These are phyloP conservation scores for Seriola rivoliana DNA, from an alignment of 2,113 vertebrate species.

Conservation along the genomic window DNA sequence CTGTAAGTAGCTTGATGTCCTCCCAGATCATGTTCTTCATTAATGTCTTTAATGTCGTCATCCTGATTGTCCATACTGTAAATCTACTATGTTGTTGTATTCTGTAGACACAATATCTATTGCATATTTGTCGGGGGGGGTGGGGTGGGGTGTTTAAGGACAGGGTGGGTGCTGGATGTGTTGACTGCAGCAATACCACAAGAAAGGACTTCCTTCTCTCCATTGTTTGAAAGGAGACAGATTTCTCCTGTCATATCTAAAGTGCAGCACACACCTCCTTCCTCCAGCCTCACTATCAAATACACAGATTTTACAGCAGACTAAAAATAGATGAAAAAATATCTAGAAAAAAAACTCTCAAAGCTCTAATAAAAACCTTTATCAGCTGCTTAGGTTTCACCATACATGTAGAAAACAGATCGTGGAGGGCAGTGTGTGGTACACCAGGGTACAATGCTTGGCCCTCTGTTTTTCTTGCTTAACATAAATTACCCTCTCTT, in stretches of 20 bases:
- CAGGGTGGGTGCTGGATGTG: no score
- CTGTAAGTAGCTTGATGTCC: no score
- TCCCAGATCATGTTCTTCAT: no score
- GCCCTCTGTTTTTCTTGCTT: no score
- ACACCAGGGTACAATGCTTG: no score
- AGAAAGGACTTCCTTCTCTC: background rate
- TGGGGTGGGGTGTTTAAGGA: no score
- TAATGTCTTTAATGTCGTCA: no score
- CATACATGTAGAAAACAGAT: no score
- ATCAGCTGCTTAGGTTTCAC: background rate
- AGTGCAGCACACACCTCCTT: background rate
- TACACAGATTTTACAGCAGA: background rate
- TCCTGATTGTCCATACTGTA: background rate
- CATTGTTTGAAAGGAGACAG: slow-evolving; percentile 1
- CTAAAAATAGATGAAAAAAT: background rate
- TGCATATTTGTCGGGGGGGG: no score
- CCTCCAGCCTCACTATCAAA: background rate
- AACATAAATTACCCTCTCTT: no score
- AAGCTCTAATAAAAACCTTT: background rate
- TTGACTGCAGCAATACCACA: background rate
- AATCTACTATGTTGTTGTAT: background rate
- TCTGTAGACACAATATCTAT: background rate
- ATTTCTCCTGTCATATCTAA: background rate
- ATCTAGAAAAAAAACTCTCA: background rate
- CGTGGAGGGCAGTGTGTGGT: no score